Evolutionary conservation across 2,113 vertebrate genomes (phyloP), one percentile per base, ranked within the genome.

Genomic region (Procapra przewalskii): DNA sequence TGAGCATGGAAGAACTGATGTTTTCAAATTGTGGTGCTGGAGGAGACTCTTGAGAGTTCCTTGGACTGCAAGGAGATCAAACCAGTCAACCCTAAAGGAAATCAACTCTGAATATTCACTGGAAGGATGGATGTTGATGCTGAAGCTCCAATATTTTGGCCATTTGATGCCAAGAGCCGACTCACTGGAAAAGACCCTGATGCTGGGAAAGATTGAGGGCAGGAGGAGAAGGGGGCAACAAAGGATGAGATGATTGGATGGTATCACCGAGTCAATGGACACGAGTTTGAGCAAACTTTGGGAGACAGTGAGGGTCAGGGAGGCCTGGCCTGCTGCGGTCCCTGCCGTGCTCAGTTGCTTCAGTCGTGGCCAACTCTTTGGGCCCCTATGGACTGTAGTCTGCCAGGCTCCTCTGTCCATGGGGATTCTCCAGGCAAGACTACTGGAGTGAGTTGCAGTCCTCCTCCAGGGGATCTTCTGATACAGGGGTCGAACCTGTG

Each of bases 401-500:
- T 21, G 10, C 67, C 67, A 75, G 67, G 67, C 36, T 75, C 36
- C 36, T 75, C 21, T 40, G 10, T 13, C 67, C 21, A 25, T 40
- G 67, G 21, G 67, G 36, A 6, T 75, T 75, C 67, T 75, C 67
- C 67, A 40, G 67, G 36, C 67, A 75, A 75, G 67, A 40, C n/a
- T 75, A 40, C 19, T 40, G 36, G 21, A 75, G 67, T 40, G 67
- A 21, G 19, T 12, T 75, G 67, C 67, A 75, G 1, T 75, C 67
- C 36, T 75, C 11, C 36, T 25, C 36, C 67, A 25, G 67, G n/a
- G 21, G 21, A 75, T 75, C 67, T 75, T 13, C 36, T 75, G 67
- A 75, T 75, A 23, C 21, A 75, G 19, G 3, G 36, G 40, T 75
- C 1, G 0, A 40, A 75, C 19, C 21, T 0, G 0, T 13, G 36